Conservation (phyloP, 2,797 vertebrate genomes). For the Octomys mimax region DNA sequence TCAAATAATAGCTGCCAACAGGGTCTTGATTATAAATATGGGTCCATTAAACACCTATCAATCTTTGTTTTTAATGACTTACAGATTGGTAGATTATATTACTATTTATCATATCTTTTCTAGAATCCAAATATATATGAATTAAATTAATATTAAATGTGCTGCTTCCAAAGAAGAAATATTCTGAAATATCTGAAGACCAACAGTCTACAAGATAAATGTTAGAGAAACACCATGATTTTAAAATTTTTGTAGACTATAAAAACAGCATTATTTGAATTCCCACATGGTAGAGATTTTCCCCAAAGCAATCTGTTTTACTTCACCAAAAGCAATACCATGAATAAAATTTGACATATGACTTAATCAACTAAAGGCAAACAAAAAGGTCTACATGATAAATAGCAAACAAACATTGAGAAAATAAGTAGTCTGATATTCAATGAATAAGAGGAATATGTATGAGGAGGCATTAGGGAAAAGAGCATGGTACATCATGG, state of each 20-base stretch:
- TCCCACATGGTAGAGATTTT: constrained; percentile 45
- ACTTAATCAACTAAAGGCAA: constrained; percentile 71
- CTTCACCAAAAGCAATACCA: constrained; percentile 33
- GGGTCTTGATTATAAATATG: constrained; percentile 62
- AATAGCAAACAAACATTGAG: constrained; percentile 65
- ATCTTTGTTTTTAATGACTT: constrained; percentile 15
- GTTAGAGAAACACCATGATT: neutral
- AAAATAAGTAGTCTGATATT: constrained; percentile 69
- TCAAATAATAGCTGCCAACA: constrained; percentile 62
- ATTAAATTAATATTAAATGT: constrained; percentile 55
- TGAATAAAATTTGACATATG: constrained; percentile 70
- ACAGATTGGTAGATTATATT: neutral
- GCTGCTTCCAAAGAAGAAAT: constrained; percentile 21
- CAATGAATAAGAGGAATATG: constrained; percentile 51
- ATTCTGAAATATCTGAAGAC: constrained; percentile 61
- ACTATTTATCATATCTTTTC: neutral
- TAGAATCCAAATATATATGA: constrained; percentile 9
- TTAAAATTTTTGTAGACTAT: constrained; percentile 20
- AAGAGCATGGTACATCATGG: neutral
- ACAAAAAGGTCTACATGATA: constrained; percentile 58
- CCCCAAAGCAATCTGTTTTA: constrained; percentile 66
- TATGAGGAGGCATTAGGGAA: neutral
- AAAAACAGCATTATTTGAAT: constrained; percentile 54
- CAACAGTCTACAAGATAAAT: constrained; percentile 5
- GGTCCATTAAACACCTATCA: constrained; percentile 78